Base-by-base conservation (phyloP, 2,888 invertebrate species). In the Urechis unicinctus region DNA sequence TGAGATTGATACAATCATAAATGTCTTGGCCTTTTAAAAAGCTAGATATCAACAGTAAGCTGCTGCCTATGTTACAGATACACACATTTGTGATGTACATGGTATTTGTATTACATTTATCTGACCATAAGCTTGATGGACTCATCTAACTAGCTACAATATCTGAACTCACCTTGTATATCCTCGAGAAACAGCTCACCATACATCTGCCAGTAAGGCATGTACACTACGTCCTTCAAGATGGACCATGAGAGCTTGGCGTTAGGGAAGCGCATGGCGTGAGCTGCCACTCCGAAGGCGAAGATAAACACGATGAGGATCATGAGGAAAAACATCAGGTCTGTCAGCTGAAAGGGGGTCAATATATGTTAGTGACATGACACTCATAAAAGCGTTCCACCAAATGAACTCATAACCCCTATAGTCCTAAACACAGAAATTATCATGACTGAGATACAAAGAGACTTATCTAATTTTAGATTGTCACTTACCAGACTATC, bases 121-220 rank as follows among this genome's bases (percentile, higher is more conserved):
- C n/a, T n/a, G n/a, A n/a, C n/a, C n/a, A n/a, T n/a, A n/a, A n/a
- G n/a, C n/a, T n/a, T n/a, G n/a, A n/a, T n/a, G n/a, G n/a, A n/a
- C n/a, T n/a, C n/a, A n/a, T n/a, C n/a, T n/a, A n/a, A n/a, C n/a
- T n/a, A n/a, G n/a, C n/a, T n/a, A n/a, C n/a, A n/a, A n/a, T n/a
- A n/a, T n/a, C n/a, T n/a, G 9, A 36, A 36, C 41, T 25, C 61
- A 72, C 75, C 73, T 65, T 71, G 66, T 28, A 73, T 56, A 49
- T 71, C 65, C 22, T 79, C 78, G 43, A 79, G 64, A 62, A 73
- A 74, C 9, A 80, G 68, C 59, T 80, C 79, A 42, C 80, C 79
- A 63, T 79, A 80, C 68, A 80, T 73, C 64, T 79, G 78, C 75
- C 77, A 80, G 62, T 79, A 79, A 2, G 79, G 79, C 13, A 69